phyloP scores from a whole-genome alignment of 2,113 vertebrate genomes.

The Crotophaga sulcirostris region DNA sequence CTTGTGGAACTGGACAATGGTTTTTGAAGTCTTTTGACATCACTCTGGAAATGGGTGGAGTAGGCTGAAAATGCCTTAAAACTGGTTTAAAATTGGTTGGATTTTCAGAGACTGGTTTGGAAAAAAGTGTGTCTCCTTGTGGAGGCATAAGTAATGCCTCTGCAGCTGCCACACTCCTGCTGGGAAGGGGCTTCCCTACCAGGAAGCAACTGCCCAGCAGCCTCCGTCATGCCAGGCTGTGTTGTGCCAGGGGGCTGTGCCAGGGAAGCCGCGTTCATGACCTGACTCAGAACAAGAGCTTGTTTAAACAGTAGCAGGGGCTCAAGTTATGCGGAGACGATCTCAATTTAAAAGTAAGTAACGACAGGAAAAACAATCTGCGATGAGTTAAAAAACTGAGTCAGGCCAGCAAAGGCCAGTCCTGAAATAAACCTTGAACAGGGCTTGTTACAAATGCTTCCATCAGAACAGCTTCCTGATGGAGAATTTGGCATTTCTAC shows the following conservation, averaged over 20 bases:
- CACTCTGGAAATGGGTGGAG: neutral
- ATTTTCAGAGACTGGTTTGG: neutral
- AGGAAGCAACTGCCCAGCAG: fast-evolving
- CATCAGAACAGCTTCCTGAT: conserved; percentile 61
- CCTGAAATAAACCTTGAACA: conserved; percentile 53
- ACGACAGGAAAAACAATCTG: neutral
- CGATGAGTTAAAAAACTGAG: conserved; percentile 35
- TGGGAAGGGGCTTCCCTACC: neutral
- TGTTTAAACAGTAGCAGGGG: conserved; percentile 15
- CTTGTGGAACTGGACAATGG: neutral
- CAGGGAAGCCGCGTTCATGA: neutral
- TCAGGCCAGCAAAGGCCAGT: conserved; percentile 46
- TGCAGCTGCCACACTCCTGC: fast-evolving
- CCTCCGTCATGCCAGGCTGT: fast-evolving
- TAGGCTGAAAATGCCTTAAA: neutral
- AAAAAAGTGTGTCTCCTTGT: neutral
- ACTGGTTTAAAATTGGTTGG: neutral
- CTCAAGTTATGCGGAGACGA: neutral
- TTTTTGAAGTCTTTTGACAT: neutral
- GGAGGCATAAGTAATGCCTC: neutral
- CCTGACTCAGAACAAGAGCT: neutral
- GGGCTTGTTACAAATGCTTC: conserved; percentile 39
- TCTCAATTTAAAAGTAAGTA: neutral
- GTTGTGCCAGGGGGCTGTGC: neutral
- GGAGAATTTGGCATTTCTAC: conserved; percentile 60